Evolutionary conservation across 2,797 vertebrate genomes (phyloP).

Genomic region (Onychomys leucogaster): DNA sequence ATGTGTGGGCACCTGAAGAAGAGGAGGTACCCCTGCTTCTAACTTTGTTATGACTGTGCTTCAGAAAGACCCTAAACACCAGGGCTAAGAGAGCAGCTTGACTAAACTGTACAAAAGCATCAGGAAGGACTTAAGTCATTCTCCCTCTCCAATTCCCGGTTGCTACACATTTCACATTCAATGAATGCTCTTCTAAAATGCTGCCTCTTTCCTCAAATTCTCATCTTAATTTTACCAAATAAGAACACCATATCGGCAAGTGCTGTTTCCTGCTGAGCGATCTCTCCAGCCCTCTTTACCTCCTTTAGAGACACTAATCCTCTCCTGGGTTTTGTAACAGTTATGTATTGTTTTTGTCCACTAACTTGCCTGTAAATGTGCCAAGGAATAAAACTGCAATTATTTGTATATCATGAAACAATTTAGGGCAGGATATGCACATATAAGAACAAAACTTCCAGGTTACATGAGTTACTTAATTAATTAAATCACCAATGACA

Average conservation of each 20-base stretch:
- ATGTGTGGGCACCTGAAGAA: not conserved
- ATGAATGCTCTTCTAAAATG: not conserved
- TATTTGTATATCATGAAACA: not conserved
- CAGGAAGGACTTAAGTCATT: not conserved
- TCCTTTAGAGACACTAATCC: not conserved
- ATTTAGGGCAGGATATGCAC: not conserved
- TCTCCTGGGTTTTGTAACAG: not conserved
- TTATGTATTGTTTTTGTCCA: not conserved
- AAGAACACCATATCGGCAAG: not conserved
- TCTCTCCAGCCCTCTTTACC: not conserved
- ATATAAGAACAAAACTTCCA: not conserved
- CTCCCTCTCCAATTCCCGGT: not conserved
- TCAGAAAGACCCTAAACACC: not conserved
- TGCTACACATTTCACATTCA: not conserved
- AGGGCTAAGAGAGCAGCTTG: not conserved
- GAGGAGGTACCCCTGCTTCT: not conserved
- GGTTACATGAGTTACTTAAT: not conserved
- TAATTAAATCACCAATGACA: not conserved
- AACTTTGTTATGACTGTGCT: not conserved
- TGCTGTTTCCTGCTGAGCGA: rapidly evolving
- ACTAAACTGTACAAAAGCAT: not conserved
- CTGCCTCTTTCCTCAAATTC: not conserved
- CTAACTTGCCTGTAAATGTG: not conserved
- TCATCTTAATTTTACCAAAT: not conserved
- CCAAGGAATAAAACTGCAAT: not conserved